A percentile compares a stretch with the other conserved stretches of the same genome.
Conservation (phyloP, 2,888 invertebrate species). For the Nephrotoma appendiculata region DNA sequence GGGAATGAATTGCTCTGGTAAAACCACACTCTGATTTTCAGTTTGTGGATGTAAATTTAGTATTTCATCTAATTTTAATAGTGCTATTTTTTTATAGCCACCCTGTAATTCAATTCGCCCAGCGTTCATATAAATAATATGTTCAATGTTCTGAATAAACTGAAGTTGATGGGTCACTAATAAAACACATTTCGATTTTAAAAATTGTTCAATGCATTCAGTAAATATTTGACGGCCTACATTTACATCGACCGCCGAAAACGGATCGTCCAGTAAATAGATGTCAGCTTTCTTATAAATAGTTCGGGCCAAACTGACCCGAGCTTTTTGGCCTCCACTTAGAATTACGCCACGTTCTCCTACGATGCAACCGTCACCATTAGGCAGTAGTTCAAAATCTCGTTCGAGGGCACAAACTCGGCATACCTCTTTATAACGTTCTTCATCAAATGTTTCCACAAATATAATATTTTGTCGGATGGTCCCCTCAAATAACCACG, state of each 20-base stretch:
- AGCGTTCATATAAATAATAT: conserved; percentile 39
- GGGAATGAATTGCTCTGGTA: background rate
- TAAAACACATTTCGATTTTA: conserved; percentile 48
- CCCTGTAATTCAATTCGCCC: conserved; percentile 29
- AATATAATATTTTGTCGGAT: conserved; percentile 89
- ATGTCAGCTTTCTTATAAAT: conserved; percentile 62
- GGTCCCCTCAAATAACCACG: conserved; percentile 68
- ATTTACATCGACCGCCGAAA: conserved; percentile 63
- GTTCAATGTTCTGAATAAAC: conserved; percentile 40
- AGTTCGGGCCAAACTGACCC: conserved; percentile 60
- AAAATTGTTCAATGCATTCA: conserved; percentile 45
- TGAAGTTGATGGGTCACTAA: conserved; percentile 58
- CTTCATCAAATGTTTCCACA: conserved; percentile 52
- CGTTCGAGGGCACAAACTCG: conserved; percentile 43
- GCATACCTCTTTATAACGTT: conserved; percentile 37
- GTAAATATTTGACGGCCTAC: conserved; percentile 64
- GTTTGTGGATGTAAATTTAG: background rate
- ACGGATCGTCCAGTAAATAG: conserved; percentile 62
- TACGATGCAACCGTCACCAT: conserved; percentile 36
- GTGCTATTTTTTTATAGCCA: conserved; percentile 33
- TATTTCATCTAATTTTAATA: conserved; percentile 33
- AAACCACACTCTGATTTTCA: conserved; percentile 14
- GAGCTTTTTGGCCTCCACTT: conserved; percentile 62
- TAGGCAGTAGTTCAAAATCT: conserved; percentile 47
- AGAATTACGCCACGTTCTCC: conserved; percentile 56